A percentile compares a stretch with the other conserved stretches of the same genome.
phyloP scores from a whole-genome alignment of 2,113 vertebrate species.

The Manacus vitellinus region DNA sequence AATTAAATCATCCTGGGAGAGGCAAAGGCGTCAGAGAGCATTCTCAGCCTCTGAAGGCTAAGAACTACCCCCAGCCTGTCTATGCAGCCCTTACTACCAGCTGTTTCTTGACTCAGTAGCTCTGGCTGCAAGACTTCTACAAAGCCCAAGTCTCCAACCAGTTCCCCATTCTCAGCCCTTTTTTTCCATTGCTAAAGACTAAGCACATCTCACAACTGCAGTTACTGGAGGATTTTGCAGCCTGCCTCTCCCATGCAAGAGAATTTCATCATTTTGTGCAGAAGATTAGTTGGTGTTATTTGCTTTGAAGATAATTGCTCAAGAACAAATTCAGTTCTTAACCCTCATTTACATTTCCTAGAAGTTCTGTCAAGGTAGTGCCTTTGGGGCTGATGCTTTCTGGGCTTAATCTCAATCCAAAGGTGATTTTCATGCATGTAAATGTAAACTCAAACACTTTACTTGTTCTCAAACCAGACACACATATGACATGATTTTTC shows the following conservation, averaged over 20 bases:
- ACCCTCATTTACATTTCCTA: constrained; percentile 49
- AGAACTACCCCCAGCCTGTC: not conserved
- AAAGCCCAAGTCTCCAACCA: not conserved
- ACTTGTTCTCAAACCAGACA: constrained; percentile 9
- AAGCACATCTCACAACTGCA: not conserved
- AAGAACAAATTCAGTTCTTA: constrained; percentile 43
- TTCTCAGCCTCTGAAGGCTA: not conserved
- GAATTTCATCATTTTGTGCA: not conserved
- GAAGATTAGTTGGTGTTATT: not conserved
- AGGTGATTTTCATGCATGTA: not conserved
- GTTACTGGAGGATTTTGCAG: not conserved
- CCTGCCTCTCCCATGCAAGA: not conserved
- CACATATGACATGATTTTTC: not conserved
- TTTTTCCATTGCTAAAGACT: not conserved
- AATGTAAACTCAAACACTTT: constrained; percentile 10
- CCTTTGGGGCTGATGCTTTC: not conserved
- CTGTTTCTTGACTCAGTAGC: not conserved
- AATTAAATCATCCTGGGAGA: not conserved
- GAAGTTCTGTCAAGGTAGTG: constrained; percentile 40
- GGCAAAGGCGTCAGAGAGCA: not conserved
- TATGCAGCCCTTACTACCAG: not conserved
- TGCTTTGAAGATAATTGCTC: constrained; percentile 54
- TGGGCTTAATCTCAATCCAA: constrained; percentile 19
- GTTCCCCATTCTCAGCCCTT: not conserved
- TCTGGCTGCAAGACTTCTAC: not conserved